These are phyloP conservation scores for Achroia grisella DNA, from an alignment of 1,140 invertebrate species.

Conservation along the genomic window DNA sequence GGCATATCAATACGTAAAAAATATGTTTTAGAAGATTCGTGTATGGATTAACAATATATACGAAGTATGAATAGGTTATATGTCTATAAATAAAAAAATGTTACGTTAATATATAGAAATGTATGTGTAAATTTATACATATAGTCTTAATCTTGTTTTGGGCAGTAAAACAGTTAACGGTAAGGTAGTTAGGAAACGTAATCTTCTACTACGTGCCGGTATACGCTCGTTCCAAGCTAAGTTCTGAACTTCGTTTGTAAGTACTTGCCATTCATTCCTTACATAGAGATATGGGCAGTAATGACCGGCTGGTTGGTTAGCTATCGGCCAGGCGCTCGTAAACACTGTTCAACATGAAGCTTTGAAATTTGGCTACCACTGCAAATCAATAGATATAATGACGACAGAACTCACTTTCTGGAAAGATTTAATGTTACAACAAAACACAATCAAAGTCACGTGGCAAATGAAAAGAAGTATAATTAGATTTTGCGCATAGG, in stretches of 20 bases:
- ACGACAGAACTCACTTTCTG: conserved; percentile 47
- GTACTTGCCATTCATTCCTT: conserved; percentile 61
- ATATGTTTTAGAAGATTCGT: no score
- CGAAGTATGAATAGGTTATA: no score
- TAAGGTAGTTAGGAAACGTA: conserved; percentile 38
- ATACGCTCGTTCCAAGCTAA: conserved; percentile 45
- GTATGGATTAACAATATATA: no score
- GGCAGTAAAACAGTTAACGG: conserved; percentile 55
- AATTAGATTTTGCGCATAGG: conserved; percentile 20
- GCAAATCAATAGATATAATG: conserved; percentile 59
- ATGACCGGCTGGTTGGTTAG: conserved; percentile 51
- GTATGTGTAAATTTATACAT: no score
- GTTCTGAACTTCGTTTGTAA: conserved; percentile 48
- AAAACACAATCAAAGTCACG: background rate
- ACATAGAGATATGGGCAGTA: conserved; percentile 64
- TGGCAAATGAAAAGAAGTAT: background rate
- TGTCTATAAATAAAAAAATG: no score
- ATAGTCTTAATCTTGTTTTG: conserved; percentile 22
- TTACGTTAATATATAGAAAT: no score
- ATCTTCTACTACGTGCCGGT: conserved; percentile 51
- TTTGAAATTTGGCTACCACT: conserved; percentile 57
- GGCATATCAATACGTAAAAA: no score
- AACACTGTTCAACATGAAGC: conserved; percentile 57
- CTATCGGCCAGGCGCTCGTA: conserved; percentile 63
- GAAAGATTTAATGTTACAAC: conserved; percentile 11